Evolutionary conservation across 1,140 invertebrate genomes (phyloP).

Genomic region (Megalonaias nervosa): DNA sequence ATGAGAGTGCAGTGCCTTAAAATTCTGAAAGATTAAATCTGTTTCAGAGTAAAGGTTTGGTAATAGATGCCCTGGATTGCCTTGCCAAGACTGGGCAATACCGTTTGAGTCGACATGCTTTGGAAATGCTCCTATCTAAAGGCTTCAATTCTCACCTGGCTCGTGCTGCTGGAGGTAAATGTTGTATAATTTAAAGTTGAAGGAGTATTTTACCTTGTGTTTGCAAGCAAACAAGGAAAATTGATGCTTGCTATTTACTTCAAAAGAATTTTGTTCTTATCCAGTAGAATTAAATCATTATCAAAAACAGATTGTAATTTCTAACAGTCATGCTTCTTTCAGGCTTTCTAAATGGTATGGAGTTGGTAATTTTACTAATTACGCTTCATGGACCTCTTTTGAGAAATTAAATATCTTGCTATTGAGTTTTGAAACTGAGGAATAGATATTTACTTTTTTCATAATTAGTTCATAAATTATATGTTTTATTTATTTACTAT

Average conservation of each 20-base stretch:
- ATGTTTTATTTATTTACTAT: too few species aligned
- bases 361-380: too few species aligned
- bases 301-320: neutral
- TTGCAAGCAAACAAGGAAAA: neutral
- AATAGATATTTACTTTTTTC: too few species aligned
- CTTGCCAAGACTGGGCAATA: slow-evolving; percentile 76
- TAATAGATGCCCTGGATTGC: slow-evolving; percentile 70
- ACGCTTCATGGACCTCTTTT: too few species aligned
- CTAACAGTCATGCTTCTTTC: neutral
- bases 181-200: neutral
- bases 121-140: slow-evolving; percentile 57
- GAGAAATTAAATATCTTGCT: too few species aligned
- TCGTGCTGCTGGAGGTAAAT: slow-evolving; percentile 58
- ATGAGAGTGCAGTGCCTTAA: too few species aligned
- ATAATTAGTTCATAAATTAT: too few species aligned
- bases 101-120: slow-evolving; percentile 74
- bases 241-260: too few species aligned
- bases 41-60: slow-evolving; percentile 57
- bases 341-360: neutral
- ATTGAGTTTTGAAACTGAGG: too few species aligned
- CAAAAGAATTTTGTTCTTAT: too few species aligned
- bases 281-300: too few species aligned
- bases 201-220: neutral
- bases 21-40: neutral
- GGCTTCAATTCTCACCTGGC: slow-evolving; percentile 58